These are phyloP conservation scores for Xylota segnis DNA, from an alignment of 2,888 invertebrate species.

Conservation along the genomic window DNA sequence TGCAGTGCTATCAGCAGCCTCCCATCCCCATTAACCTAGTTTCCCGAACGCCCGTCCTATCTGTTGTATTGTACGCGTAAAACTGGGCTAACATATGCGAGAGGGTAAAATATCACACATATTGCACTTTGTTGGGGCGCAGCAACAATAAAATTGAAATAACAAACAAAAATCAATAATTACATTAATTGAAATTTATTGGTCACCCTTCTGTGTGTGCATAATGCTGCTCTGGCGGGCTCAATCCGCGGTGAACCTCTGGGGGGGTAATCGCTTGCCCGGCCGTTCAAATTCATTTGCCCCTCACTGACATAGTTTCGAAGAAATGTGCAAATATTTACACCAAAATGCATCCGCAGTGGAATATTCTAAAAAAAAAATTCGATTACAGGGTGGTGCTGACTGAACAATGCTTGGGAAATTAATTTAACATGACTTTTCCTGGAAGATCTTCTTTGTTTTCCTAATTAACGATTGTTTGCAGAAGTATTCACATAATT, in stretches of 20 bases:
- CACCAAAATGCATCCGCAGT: conserved; percentile 3
- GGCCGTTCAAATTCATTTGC: conserved; percentile 1
- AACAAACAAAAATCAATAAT: conserved; percentile 64
- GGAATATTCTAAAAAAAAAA: neutral
- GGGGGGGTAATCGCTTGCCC: conserved; percentile 20
- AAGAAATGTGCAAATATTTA: conserved; percentile 34
- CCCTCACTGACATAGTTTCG: neutral
- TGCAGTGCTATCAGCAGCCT: conserved; percentile 5
- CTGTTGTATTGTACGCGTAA: conserved; percentile 20
- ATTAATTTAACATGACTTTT: too few relatives aligned
- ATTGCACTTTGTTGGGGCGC: conserved; percentile 39
- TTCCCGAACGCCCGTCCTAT: conserved; percentile 40
- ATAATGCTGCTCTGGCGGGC: conserved; percentile 19
- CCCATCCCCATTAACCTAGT: conserved; percentile 72
- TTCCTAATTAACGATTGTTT: too few relatives aligned
- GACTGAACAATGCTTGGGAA: neutral
- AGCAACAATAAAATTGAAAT: conserved; percentile 65
- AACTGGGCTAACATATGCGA: conserved; percentile 2
- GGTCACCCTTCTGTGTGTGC: conserved; percentile 47
- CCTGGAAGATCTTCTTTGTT: too few relatives aligned
- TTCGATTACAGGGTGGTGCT: neutral
- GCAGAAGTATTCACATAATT: too few relatives aligned
- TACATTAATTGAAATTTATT: conserved; percentile 57
- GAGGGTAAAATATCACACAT: conserved; percentile 5
- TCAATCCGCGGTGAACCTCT: neutral